Conservation (phyloP, 2,113 vertebrate genomes). For the Lagopus muta region DNA sequence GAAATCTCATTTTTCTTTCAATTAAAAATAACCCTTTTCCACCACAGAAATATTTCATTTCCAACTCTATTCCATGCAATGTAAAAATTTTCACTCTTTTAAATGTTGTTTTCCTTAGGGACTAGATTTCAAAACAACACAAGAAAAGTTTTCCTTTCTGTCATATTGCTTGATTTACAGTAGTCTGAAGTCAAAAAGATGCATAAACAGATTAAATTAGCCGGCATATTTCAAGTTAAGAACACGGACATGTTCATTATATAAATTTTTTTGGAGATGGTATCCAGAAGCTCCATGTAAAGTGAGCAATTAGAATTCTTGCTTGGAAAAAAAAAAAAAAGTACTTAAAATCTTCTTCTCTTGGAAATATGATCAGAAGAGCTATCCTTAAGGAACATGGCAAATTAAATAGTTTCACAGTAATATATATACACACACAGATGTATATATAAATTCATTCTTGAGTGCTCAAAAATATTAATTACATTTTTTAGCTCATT, state of each 20-base stretch:
- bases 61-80: neutral
- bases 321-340: neutral
- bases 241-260: neutral
- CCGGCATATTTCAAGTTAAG: neutral
- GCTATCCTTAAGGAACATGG: neutral
- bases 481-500: neutral
- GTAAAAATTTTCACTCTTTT: rapidly evolving
- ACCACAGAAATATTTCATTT: neutral
- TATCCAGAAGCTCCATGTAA: neutral
- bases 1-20: neutral
- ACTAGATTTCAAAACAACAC: neutral
- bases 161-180: neutral
- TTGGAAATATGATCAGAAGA: neutral
- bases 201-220: neutral
- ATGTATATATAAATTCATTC: neutral
- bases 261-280: neutral
- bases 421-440: no score
- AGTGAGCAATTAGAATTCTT: neutral
- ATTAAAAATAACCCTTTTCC: neutral
- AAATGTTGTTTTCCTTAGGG: neutral
- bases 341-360: neutral
- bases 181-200: neutral
- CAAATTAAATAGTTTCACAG: neutral
- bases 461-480: neutral
- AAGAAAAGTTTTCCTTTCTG: neutral